Percentiles rank a stretch among this genome's conserved stretches.
phyloP scores from a whole-genome alignment of 2,888 invertebrate genomes.

The Brachypalpus laphriformis region DNA sequence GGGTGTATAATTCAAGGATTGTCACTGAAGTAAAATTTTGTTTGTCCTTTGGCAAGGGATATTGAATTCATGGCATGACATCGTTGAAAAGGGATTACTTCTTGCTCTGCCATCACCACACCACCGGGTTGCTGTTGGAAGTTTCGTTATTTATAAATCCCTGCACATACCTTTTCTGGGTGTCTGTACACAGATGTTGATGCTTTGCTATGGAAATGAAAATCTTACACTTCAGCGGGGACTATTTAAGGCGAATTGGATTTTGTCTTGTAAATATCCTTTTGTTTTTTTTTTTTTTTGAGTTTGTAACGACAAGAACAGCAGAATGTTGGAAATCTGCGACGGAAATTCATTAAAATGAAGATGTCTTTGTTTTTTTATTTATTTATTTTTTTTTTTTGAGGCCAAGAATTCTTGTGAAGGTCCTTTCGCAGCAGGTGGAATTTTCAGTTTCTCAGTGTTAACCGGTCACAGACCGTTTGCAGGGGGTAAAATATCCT shows the following conservation, averaged over 20 bases:
- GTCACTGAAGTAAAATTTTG: conserved; percentile 47
- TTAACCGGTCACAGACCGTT: background rate
- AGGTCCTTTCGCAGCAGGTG: conserved; percentile 10
- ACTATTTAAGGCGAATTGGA: conserved; percentile 47
- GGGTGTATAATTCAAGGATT: conserved; percentile 35
- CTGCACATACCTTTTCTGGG: conserved; percentile 16
- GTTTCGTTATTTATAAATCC: conserved; percentile 48
- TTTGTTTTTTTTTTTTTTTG: conserved; percentile 1
- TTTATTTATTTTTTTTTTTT: background rate
- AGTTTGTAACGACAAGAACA: conserved; percentile 37
- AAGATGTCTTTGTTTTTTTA: conserved; percentile 3
- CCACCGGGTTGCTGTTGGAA: background rate
- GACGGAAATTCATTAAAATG: conserved; percentile 66
- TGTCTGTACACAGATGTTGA: conserved; percentile 50
- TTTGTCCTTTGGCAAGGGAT: conserved; percentile 60
- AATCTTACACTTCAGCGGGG: conserved; percentile 54
- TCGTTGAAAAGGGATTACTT: conserved; percentile 56
- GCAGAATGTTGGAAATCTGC: conserved; percentile 61
- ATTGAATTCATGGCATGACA: conserved; percentile 66
- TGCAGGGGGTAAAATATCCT: background rate
- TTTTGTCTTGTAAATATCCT: conserved; percentile 45
- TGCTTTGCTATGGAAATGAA: conserved; percentile 48
- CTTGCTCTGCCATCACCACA: background rate
- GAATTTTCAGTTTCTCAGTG: background rate
- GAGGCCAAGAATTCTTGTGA: background rate